Evolutionary conservation across 2,113 vertebrate species (phyloP), one percentile per base, ranked within the genome.

Genomic region (Jaculus jaculus): DNA sequence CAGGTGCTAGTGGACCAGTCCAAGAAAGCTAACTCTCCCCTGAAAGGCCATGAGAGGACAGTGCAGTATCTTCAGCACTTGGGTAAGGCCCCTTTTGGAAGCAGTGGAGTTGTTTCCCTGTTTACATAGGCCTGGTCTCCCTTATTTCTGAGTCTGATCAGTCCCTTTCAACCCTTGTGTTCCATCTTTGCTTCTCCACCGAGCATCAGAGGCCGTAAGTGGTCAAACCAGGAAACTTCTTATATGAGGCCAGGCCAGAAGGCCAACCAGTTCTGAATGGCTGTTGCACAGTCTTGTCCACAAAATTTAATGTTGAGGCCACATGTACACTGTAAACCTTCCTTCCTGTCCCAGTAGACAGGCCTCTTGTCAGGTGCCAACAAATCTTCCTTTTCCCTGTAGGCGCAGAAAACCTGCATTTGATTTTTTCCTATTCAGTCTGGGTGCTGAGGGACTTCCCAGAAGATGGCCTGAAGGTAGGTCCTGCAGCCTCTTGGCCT

Each of bases 11-110:
- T 99, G 96, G 99, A 99, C 97, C 99, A 99, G 95, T 99, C 99
- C 80, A 99, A 99, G 91, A 99, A 99, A 98, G 99, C 99, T 65
- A 99, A 99, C 97, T 99, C 99, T 0, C 99, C 99, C 2, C 98
- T 99, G 96, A 99, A 99, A 97, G 99, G 99, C 89, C 99, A 99
- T 2, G 99, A 99, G 98, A 98, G 99, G 94, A 99, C 99, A 3
- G 99, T 99, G 87, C 99, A 99, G 74, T 99, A 99, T 96, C 98
- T 99, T 77, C 99, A 99, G 87, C 99, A 99, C 97, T 98, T 99
- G 63, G 99, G 99, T 99, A 83, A 98, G 98, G 71, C 8, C 60
- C 4, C 85, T 63, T 72, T 11, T 72, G 42, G 47, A 34, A 34
- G 8, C n/a, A 7, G 26, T 12, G 2, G 65, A 4, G 34, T 37